Base-by-base conservation (phyloP, 2,113 vertebrate species). In the Machaerirhynchus nigripectus region DNA sequence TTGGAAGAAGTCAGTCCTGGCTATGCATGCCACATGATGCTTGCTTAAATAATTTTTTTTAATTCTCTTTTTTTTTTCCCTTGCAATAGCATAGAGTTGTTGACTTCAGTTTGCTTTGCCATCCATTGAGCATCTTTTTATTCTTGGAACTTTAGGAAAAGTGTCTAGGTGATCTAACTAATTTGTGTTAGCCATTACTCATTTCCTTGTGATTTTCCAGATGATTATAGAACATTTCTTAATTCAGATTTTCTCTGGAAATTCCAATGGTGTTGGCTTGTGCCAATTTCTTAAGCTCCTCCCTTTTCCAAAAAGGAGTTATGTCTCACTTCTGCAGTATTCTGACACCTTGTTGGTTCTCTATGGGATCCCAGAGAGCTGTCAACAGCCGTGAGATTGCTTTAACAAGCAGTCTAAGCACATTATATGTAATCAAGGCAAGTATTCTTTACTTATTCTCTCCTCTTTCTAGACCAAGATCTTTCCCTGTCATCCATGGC, bases 21-120 rank as follows among this genome's bases (percentile, higher is more conserved):
- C 12, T 28, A 7, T 37, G 12, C 1, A 7, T 0, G 0, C 9
- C 33, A 68, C 17, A 18, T 57, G 26, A 44, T 49, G 6, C 26
- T 89, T 81, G 24, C 17, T 81, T 47, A 70, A 78, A 42, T 33
- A 35, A 12, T 5, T 57, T 52, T n/a, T 42, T 73, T 47, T 26
- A 8, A 2, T 15, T 19, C 2, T 63, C 6, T 59, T 11, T 76
- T 55, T 33, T 90, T 19, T 59, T 74, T n/a, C n/a, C n/a, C n/a
- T 92, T 84, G 13, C 27, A 80, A 27, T 15, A 40, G 21, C 16
- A 31, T 40, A 24, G 8, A 39, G 12, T 42, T 68, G 23, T 73
- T 84, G 22, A 40, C 17, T 85, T 79, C 39, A 37, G 17, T 55
- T 85, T 71, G 15, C 6, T 68, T 90, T 89, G 52, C 35, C 4